Conservation (phyloP, 2,113 vertebrate genomes). For the Tupaia chinensis region DNA sequence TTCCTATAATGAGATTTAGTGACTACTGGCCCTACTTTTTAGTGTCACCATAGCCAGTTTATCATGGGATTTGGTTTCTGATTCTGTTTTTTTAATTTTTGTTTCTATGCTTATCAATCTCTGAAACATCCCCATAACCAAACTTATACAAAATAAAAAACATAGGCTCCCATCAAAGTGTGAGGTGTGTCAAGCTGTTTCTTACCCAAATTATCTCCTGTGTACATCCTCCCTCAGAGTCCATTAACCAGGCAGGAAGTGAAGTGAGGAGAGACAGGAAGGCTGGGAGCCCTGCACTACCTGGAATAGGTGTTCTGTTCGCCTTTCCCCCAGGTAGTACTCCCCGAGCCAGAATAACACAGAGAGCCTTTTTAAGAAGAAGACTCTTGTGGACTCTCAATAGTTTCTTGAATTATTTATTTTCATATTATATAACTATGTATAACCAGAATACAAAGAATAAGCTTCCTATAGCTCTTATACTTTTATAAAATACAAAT, state of each 20-base stretch:
- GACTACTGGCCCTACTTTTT: constrained; percentile 4
- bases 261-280: neutral
- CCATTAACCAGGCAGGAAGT: neutral
- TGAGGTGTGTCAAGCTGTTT: neutral
- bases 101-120: neutral
- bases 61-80: neutral
- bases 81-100: neutral
- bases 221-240: neutral
- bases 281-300: neutral
- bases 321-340: no score
- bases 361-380: neutral
- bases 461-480: neutral
- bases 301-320: neutral
- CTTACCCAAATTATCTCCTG: neutral
- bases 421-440: neutral
- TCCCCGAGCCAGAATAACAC: neutral
- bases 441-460: neutral
- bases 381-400: neutral
- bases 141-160: neutral
- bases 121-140: neutral
- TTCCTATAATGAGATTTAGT: neutral
- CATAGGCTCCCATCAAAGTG: neutral
- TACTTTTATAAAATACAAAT: neutral
- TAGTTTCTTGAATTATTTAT: neutral
- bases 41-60: neutral